Evolutionary conservation across 2,113 vertebrate species (phyloP).

Genomic region (Formicarius rufipectus): DNA sequence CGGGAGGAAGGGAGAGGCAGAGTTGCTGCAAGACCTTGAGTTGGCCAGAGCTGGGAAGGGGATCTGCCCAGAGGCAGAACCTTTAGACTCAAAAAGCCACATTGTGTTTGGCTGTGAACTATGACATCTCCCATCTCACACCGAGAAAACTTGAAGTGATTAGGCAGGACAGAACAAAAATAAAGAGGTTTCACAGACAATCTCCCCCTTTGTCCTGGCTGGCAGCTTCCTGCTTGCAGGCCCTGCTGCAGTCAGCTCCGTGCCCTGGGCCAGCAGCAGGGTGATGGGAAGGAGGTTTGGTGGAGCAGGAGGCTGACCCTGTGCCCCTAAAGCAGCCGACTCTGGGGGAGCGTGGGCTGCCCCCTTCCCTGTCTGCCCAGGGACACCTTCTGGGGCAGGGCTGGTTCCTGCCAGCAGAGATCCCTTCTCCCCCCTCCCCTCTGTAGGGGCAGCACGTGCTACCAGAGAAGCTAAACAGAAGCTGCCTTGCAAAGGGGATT

Average conservation of each 20-base stretch:
- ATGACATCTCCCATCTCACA: neutral
- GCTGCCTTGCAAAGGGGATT: neutral
- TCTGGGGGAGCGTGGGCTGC: rapidly evolving
- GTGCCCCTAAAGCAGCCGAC: neutral
- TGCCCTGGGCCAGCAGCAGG: neutral
- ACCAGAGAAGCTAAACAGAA: neutral
- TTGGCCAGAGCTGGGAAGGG: neutral
- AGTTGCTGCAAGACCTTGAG: neutral
- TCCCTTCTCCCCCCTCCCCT: neutral
- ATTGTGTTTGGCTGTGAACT: neutral
- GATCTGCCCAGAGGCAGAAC: neutral
- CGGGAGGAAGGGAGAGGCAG: neutral
- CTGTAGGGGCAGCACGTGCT: rapidly evolving
- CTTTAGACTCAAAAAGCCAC: neutral
- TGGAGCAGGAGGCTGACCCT: rapidly evolving
- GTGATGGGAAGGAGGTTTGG: neutral
- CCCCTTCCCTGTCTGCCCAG: neutral
- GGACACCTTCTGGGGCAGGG: neutral
- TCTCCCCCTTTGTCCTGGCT: slow-evolving; percentile 7
- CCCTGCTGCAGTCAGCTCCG: neutral
- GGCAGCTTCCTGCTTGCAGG: slow-evolving; percentile 18
- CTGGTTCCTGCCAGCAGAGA: neutral
- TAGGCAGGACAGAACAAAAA: slow-evolving; percentile 11
- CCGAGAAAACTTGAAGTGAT: neutral
- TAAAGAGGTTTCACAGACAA: neutral